These are phyloP conservation scores for Centrocercus urophasianus DNA, from an alignment of 2,113 vertebrate species.

Conservation along the genomic window DNA sequence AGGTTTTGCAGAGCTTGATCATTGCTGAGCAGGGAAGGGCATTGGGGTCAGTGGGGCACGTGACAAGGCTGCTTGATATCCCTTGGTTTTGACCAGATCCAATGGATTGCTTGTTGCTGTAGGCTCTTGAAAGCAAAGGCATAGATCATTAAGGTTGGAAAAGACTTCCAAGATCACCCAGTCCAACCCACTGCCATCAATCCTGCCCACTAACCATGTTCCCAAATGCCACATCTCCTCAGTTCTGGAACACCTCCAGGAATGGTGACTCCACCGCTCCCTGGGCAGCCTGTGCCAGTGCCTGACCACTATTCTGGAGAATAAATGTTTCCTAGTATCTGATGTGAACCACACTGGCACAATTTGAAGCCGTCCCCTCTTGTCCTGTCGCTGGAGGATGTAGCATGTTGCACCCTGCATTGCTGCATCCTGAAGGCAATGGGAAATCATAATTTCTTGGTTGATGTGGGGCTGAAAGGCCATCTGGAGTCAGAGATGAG, in stretches of 20 bases:
- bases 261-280: too few relatives aligned
- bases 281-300: too few relatives aligned
- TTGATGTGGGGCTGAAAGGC: neutral
- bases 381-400: neutral
- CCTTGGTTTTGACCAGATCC: neutral
- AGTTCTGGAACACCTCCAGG: too few relatives aligned
- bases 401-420: neutral
- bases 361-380: neutral
- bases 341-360: too few relatives aligned
- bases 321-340: too few relatives aligned
- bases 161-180: too few relatives aligned
- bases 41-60: accelerated
- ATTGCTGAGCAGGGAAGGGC: accelerated
- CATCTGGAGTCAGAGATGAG: neutral
- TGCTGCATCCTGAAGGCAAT: neutral
- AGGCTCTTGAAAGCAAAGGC: neutral
- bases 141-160: too few relatives aligned
- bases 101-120: neutral
- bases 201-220: too few relatives aligned
- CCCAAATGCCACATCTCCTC: too few relatives aligned
- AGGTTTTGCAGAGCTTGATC: neutral
- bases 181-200: too few relatives aligned
- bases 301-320: too few relatives aligned
- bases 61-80: neutral
- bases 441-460: neutral